Evolutionary conservation across 2,888 invertebrate species (phyloP).

Genomic region (Prosopocoilus inquinatus): DNA sequence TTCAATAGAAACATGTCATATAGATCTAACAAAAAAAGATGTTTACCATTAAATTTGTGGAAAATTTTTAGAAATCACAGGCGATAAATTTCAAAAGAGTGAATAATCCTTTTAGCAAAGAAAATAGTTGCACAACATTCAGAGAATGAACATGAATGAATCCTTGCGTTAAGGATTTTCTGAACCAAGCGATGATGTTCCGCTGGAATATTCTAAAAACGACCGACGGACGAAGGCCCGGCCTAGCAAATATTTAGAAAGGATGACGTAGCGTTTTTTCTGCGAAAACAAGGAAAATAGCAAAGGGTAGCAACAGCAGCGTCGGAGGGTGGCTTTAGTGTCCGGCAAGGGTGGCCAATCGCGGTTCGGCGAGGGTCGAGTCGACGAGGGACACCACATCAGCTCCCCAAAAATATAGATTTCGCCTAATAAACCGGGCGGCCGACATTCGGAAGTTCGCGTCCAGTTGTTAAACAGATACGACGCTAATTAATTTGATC

Average conservation of each 20-base stretch:
- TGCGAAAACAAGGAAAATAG: conserved; percentile 35
- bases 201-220: background rate
- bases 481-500: no score
- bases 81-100: no score
- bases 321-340: conserved; percentile 41
- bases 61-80: no score
- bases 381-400: conserved; percentile 31
- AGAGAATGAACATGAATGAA: background rate
- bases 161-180: background rate
- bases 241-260: conserved; percentile 12
- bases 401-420: conserved; percentile 6
- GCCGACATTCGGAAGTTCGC: background rate
- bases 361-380: conserved; percentile 35
- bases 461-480: background rate
- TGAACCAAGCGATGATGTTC: background rate
- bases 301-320: conserved; percentile 38
- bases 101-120: no score
- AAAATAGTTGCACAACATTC: no score
- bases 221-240: no score
- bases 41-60: no score
- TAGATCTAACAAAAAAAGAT: no score
- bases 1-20: no score
- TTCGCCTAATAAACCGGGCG: background rate
- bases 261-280: conserved; percentile 34
- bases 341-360: conserved; percentile 41